Evolutionary conservation across 2,113 vertebrate genomes (phyloP).

Genomic region (Mionectes macconnelli): DNA sequence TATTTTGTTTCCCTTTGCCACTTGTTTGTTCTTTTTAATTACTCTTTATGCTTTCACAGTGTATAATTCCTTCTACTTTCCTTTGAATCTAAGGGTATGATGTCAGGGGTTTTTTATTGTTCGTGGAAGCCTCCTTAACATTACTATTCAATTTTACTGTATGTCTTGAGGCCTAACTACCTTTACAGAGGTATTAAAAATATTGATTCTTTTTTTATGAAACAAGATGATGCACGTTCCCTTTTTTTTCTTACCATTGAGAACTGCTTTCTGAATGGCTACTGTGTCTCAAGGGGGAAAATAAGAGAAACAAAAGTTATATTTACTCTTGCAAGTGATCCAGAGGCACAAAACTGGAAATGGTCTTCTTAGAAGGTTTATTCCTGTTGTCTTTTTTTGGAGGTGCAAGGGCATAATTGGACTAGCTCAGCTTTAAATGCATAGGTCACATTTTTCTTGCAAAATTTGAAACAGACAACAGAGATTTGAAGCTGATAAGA

Average conservation of each 20-base stretch:
- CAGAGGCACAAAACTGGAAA: background rate
- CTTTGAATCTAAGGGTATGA: background rate
- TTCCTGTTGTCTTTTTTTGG: background rate
- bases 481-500: background rate
- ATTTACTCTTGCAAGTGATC: background rate
- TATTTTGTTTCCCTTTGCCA: background rate
- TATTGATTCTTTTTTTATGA: background rate
- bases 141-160: background rate
- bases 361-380: background rate
- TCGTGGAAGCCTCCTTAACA: background rate
- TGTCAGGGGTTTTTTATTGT: background rate
- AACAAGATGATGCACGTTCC: background rate
- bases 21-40: background rate
- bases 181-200: background rate
- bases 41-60: background rate
- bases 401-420: background rate
- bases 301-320: background rate
- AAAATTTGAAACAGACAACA: background rate
- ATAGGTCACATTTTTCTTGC: background rate
- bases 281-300: background rate
- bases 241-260: background rate
- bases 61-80: background rate
- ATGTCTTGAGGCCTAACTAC: background rate
- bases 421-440: background rate
- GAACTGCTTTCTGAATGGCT: background rate